phyloP scores from a whole-genome alignment of 2,888 invertebrate genomes.

The Syritta pipiens region DNA sequence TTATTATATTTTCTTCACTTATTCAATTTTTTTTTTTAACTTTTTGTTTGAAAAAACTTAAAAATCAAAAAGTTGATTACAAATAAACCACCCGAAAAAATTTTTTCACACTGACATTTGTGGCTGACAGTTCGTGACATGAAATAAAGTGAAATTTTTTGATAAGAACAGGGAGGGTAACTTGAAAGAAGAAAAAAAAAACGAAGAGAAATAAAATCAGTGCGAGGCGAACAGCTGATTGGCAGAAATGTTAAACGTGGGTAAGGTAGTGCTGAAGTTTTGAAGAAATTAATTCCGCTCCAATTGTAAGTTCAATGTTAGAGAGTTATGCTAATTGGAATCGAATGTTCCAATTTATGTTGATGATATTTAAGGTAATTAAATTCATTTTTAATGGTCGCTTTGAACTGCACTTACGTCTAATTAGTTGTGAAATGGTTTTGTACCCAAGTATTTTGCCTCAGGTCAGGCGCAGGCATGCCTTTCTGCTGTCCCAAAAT shows the following conservation, averaged over 20 bases:
- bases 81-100: constrained; percentile 44
- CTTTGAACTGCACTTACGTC: no score
- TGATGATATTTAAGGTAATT: no score
- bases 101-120: constrained; percentile 45
- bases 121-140: constrained; percentile 30
- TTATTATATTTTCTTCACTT: constrained; percentile 2
- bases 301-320: no score
- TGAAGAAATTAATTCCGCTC: no score
- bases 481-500: no score
- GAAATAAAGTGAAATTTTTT: constrained; percentile 5
- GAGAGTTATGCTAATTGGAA: no score
- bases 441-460: no score
- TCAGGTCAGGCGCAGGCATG: no score
- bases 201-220: no score
- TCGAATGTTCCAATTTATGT: no score
- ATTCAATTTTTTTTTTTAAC: background rate
- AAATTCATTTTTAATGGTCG: no score
- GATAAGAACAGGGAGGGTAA: constrained; percentile 41
- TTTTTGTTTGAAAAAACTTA: background rate
- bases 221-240: constrained; percentile 22
- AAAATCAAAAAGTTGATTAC: constrained; percentile 54
- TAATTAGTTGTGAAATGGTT: no score
- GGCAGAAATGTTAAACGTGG: constrained; percentile 22
- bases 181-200: constrained; percentile 2
- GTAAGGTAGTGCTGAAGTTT: constrained; percentile 1